phyloP scores from a whole-genome alignment of 2,797 vertebrate genomes.

The Ispidina picta region DNA sequence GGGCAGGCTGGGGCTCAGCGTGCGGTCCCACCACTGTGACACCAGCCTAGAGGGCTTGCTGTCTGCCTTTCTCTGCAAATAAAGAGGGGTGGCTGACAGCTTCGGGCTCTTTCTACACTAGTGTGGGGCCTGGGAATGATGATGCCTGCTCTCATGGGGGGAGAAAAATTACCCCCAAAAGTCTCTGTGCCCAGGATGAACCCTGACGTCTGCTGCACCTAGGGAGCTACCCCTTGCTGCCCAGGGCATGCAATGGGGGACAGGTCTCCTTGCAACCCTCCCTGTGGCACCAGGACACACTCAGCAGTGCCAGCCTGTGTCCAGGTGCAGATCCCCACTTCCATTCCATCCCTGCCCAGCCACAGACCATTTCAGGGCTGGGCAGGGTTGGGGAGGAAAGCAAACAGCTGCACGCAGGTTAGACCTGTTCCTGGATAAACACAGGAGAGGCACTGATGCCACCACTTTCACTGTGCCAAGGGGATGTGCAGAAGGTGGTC shows the following conservation, averaged over 20 bases:
- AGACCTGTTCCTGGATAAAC: constrained; percentile 48
- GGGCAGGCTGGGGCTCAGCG: not conserved
- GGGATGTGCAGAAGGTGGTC: not conserved
- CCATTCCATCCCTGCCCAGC: not conserved
- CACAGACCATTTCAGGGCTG: not conserved
- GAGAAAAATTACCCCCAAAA: not conserved
- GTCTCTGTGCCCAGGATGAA: not conserved
- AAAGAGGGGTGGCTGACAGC: not conserved
- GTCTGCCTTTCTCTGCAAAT: not conserved
- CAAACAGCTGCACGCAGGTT: not conserved
- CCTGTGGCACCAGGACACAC: not conserved
- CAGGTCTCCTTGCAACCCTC: not conserved
- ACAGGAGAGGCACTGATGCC: not conserved
- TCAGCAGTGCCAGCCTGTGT: not conserved
- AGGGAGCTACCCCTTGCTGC: accelerated
- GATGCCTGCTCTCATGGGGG: not conserved
- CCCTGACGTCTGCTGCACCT: accelerated
- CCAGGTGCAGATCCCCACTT: not conserved
- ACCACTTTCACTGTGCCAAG: not conserved
- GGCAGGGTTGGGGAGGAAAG: not conserved
- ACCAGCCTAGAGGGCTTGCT: not conserved
- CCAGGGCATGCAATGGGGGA: accelerated
- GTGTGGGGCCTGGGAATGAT: not conserved
- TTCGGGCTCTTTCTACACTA: not conserved
- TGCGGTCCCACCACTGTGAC: accelerated